These are phyloP conservation scores for Emydoidea blandingii DNA, from an alignment of 2,797 vertebrate species.

Conservation along the genomic window DNA sequence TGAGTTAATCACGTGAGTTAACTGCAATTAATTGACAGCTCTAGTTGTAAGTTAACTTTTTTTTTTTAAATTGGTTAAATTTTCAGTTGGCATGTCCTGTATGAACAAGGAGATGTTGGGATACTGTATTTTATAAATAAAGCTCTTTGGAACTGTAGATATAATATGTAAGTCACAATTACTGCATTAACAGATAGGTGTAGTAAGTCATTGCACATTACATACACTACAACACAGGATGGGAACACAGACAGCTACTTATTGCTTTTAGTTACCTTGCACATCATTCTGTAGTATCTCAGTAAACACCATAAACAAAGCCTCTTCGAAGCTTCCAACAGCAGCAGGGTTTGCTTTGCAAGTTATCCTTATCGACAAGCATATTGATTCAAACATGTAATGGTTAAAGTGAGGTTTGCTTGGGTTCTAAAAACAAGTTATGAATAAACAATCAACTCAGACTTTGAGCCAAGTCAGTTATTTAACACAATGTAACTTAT, in stretches of 20 bases:
- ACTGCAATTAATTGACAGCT: too few species aligned
- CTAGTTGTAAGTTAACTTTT: not conserved
- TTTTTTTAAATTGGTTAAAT: not conserved
- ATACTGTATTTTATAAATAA: not conserved
- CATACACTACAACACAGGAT: not conserved
- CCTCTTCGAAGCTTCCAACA: constrained; percentile 95
- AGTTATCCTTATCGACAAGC: constrained; percentile 95
- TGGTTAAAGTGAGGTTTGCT: constrained; percentile 99
- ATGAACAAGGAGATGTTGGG: not conserved
- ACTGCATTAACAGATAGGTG: not conserved
- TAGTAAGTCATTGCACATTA: not conserved
- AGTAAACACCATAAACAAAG: constrained; percentile 97
- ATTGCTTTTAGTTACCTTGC: constrained; percentile 85
- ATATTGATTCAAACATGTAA: constrained; percentile 98
- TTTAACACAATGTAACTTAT: not conserved
- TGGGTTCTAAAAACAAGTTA: constrained; percentile 89
- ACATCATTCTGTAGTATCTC: constrained; percentile 98
- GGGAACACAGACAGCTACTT: constrained; percentile 9
- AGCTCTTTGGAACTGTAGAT: not conserved
- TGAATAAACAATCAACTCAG: constrained; percentile 3
- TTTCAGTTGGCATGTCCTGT: not conserved
- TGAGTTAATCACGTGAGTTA: too few species aligned
- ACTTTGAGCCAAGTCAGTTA: not conserved
- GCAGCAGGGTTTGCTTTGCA: constrained; percentile 93
- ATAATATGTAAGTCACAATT: not conserved